Conservation (phyloP, 1,140 invertebrate species). For the Marisa cornuarietis region DNA sequence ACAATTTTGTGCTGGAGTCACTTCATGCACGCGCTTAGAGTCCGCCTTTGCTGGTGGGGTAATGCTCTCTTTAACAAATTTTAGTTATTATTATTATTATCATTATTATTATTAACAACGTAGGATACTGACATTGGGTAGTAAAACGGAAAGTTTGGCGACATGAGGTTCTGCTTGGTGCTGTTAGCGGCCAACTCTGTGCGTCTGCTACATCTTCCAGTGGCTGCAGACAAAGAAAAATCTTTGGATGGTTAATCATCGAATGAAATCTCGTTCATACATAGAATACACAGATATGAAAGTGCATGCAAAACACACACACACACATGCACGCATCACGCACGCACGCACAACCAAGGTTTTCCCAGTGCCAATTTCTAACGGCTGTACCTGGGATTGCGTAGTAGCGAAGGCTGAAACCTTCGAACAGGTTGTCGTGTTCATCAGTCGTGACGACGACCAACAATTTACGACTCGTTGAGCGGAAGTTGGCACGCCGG, state of each 20-base stretch:
- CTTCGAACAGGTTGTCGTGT: conserved; percentile 17
- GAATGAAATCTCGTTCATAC: too few relatives aligned
- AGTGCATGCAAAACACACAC: not conserved
- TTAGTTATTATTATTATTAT: too few relatives aligned
- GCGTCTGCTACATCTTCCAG: conserved; percentile 11
- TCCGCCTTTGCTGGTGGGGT: too few relatives aligned
- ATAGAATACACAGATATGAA: too few relatives aligned
- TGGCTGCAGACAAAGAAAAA: conserved; percentile 5
- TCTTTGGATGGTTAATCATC: too few relatives aligned
- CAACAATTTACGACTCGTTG: conserved; percentile 20
- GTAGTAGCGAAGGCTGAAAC: conserved; percentile 24
- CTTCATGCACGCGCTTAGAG: too few relatives aligned
- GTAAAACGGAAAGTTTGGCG: conserved; percentile 31
- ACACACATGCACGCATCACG: not conserved
- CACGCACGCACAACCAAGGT: not conserved
- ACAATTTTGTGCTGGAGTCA: too few relatives aligned
- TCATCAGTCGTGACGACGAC: conserved; percentile 20
- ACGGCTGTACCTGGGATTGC: conserved; percentile 13
- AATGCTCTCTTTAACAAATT: too few relatives aligned
- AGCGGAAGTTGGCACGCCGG: conserved; percentile 6
- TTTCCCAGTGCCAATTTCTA: not conserved
- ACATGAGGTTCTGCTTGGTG: conserved; percentile 19
- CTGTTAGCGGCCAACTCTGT: conserved; percentile 19
- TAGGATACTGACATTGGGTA: conserved; percentile 28
- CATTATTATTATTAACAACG: too few relatives aligned